Percentiles rank a stretch among this genome's conserved stretches.
These are phyloP conservation scores for Sinotaia quadrata DNA, from an alignment of 2,888 invertebrate genomes.

Conservation along the genomic window DNA sequence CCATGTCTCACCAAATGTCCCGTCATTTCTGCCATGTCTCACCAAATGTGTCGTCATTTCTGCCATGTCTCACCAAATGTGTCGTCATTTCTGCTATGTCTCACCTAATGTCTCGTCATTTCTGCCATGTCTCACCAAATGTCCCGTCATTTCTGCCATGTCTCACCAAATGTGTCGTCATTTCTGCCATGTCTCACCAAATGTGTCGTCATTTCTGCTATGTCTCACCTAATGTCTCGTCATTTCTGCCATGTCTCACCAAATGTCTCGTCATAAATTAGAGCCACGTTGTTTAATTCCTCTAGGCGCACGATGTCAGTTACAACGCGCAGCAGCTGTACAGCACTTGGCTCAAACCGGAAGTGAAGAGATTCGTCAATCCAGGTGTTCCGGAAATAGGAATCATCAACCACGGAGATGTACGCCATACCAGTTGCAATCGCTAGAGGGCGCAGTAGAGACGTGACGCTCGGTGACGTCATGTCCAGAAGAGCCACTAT, in stretches of 20 bases:
- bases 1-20: no score
- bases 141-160: no score
- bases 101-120: no score
- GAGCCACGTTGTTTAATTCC: conserved; percentile 92
- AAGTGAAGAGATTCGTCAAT: conserved; percentile 29
- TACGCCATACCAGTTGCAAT: conserved; percentile 56
- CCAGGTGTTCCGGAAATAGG: conserved; percentile 29
- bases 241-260: conserved; percentile 76
- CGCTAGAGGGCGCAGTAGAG: conserved; percentile 56
- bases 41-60: no score
- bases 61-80: no score
- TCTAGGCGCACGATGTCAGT: conserved; percentile 85
- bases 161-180: no score
- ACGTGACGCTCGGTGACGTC: conserved; percentile 53
- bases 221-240: no score
- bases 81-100: no score
- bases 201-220: no score
- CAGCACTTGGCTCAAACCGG: conserved; percentile 84
- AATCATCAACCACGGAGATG: conserved; percentile 54
- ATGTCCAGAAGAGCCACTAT: conserved; percentile 55
- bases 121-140: no score
- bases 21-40: no score
- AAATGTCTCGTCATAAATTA: conserved; percentile 90
- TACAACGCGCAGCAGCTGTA: conserved; percentile 87
- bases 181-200: no score